phyloP scores from a whole-genome alignment of 2,797 vertebrate species.

The Chloroceryle inda region DNA sequence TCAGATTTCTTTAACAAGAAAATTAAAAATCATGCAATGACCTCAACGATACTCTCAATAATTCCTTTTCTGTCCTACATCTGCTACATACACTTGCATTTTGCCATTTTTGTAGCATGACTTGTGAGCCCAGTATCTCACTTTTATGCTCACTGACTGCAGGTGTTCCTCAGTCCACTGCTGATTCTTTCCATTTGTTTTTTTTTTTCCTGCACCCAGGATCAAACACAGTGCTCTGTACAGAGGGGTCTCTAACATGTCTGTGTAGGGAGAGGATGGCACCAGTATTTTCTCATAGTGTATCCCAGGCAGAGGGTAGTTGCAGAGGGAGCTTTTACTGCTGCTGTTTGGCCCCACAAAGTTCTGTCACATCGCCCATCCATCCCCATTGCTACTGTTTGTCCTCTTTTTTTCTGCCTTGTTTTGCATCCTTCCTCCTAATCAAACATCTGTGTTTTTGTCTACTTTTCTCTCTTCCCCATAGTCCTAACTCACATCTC shows the following conservation, averaged over 20 bases:
- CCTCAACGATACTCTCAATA: background rate
- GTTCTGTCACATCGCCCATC: background rate
- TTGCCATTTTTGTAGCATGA: background rate
- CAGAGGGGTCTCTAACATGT: background rate
- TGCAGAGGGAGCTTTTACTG: background rate
- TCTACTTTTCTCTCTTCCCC: background rate
- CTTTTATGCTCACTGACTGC: background rate
- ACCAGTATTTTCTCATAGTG: background rate
- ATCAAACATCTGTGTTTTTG: background rate
- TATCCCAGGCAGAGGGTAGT: background rate
- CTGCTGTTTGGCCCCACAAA: background rate
- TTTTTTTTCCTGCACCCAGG: background rate
- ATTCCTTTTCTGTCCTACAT: background rate
- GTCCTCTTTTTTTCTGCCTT: background rate
- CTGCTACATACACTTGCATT: background rate
- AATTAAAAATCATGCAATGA: background rate
- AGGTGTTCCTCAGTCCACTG: background rate
- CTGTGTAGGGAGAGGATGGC: background rate
- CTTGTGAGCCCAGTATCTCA: background rate
- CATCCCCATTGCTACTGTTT: background rate
- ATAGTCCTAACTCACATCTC: rapidly evolving
- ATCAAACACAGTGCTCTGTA: background rate
- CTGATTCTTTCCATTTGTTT: background rate
- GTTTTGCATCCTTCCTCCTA: background rate
- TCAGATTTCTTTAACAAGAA: background rate